phyloP scores from a whole-genome alignment of 2,888 invertebrate genomes.

The Conomelus anceps region DNA sequence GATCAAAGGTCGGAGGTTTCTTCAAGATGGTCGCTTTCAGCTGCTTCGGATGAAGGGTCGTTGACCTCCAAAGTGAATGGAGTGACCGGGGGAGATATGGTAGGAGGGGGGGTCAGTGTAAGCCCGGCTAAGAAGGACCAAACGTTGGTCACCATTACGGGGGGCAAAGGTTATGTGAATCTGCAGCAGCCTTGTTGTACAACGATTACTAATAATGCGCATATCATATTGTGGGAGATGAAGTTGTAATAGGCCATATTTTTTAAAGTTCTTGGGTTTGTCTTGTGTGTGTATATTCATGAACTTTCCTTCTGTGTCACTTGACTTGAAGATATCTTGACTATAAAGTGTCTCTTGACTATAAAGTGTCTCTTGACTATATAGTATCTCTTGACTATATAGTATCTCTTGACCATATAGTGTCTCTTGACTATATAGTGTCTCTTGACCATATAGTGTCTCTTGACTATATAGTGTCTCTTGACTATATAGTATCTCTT shows the following conservation, averaged over 20 bases:
- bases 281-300: too few relatives aligned
- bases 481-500: too few relatives aligned
- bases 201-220: slow-evolving; percentile 55
- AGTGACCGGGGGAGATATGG: not conserved
- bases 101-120: slow-evolving; percentile 39
- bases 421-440: too few relatives aligned
- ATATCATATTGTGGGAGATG: slow-evolving; percentile 86
- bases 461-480: too few relatives aligned
- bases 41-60: slow-evolving; percentile 46
- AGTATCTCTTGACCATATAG: too few relatives aligned
- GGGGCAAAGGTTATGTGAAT: slow-evolving; percentile 81
- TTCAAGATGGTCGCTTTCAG: slow-evolving; percentile 83
- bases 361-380: too few relatives aligned
- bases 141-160: slow-evolving; percentile 78
- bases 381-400: too few relatives aligned
- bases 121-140: slow-evolving; percentile 30
- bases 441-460: too few relatives aligned
- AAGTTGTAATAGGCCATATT: slow-evolving; percentile 52
- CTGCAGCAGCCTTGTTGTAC: slow-evolving; percentile 69
- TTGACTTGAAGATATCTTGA: too few relatives aligned
- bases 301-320: too few relatives aligned
- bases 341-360: too few relatives aligned
- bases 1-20: slow-evolving; percentile 51
- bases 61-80: not conserved
- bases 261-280: too few relatives aligned